Evolutionary conservation across 2,113 vertebrate species (phyloP).

Genomic region (Brachyhypopomus occidentalis): DNA sequence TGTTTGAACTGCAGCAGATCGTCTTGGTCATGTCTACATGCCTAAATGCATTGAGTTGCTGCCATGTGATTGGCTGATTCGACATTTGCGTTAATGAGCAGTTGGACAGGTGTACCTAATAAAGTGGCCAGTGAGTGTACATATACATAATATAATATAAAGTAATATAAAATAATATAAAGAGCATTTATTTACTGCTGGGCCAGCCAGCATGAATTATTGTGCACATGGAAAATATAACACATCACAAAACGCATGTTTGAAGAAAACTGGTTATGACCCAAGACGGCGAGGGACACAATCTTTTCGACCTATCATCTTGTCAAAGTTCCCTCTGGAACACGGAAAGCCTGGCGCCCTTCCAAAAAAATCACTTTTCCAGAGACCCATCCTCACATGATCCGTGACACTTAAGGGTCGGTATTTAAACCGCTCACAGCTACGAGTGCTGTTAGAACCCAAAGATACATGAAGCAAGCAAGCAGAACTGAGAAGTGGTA

Average conservation of each 20-base stretch:
- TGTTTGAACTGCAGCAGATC: no score
- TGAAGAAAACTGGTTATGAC: not conserved
- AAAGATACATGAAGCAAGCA: constrained; percentile 26
- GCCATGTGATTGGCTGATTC: no score
- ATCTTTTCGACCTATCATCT: constrained; percentile 18
- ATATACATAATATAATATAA: no score
- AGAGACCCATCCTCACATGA: constrained; percentile 52
- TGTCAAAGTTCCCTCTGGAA: constrained; percentile 6
- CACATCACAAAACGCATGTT: constrained; percentile 23
- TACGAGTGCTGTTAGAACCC: constrained; percentile 47
- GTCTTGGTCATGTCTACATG: no score
- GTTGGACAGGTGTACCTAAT: no score
- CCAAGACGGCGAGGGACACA: constrained; percentile 1
- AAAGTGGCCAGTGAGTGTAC: no score
- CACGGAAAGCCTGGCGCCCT: constrained; percentile 19
- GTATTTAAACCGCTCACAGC: constrained; percentile 62
- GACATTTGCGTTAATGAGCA: no score
- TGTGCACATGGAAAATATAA: constrained; percentile 5
- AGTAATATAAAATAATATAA: not conserved
- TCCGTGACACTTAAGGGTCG: constrained; percentile 42
- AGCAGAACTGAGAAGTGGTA: not conserved
- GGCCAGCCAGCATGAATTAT: not conserved
- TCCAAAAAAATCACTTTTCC: not conserved
- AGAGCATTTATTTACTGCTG: not conserved
- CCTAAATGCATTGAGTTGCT: no score